A percentile compares a stretch with the other conserved stretches of the same genome.
These are phyloP conservation scores for Sphenodon punctatus DNA, from an alignment of 2,797 vertebrate genomes.

Conservation along the genomic window DNA sequence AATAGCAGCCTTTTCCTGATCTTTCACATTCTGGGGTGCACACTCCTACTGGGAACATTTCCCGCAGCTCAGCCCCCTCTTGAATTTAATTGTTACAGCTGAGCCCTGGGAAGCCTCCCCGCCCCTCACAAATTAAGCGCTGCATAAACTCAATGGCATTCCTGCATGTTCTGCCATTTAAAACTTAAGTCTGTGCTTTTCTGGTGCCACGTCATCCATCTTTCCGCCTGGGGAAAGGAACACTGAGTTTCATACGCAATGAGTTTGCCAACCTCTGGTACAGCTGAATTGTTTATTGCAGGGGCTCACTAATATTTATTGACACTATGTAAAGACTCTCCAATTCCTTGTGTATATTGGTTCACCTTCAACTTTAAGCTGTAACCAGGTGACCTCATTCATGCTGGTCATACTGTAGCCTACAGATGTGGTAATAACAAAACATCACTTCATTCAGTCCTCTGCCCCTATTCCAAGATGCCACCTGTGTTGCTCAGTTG, in stretches of 20 bases:
- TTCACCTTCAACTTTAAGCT: neutral
- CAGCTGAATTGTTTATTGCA: neutral
- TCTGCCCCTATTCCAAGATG: neutral
- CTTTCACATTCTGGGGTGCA: too few species aligned
- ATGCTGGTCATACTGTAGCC: neutral
- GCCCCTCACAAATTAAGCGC: too few species aligned
- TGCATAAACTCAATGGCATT: too few species aligned
- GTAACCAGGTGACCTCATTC: neutral
- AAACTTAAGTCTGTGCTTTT: neutral
- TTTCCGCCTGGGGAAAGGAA: fast-evolving
- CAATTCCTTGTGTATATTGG: conserved; percentile 9
- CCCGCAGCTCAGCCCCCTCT: too few species aligned
- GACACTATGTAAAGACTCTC: neutral
- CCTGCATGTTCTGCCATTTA: neutral
- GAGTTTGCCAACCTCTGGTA: neutral
- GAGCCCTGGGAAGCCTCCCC: too few species aligned
- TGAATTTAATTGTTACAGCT: too few species aligned
- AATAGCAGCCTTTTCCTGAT: too few species aligned
- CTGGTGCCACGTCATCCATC: neutral
- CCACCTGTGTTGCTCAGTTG: neutral
- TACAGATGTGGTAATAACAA: neutral
- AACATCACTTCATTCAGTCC: neutral
- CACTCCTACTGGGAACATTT: too few species aligned
- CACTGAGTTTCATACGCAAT: too few species aligned
- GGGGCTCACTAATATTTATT: neutral